Evolutionary conservation across 1,140 invertebrate genomes (phyloP).

Genomic region (Danaus melanippus): DNA sequence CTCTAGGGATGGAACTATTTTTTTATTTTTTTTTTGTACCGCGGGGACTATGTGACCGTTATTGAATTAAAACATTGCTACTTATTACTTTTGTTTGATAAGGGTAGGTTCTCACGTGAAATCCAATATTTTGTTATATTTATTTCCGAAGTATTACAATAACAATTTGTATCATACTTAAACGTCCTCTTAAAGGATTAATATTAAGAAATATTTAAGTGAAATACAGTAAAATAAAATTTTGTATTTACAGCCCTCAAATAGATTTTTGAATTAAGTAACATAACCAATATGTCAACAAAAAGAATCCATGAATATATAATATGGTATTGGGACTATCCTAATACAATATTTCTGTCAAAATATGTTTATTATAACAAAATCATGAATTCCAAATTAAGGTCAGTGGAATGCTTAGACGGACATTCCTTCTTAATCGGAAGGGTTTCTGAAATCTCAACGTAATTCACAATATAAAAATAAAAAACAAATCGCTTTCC

Average conservation of each 20-base stretch:
- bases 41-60: conserved; percentile 43
- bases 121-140: background rate
- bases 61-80: conserved; percentile 66
- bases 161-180: too few species aligned
- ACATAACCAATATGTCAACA: conserved; percentile 12
- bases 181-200: too few species aligned
- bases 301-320: conserved; percentile 35
- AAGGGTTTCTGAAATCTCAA: too few species aligned
- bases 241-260: conserved; percentile 1
- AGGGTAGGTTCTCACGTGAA: conserved; percentile 30
- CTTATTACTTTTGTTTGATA: conserved; percentile 47
- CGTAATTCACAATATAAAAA: too few species aligned
- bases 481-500: too few species aligned
- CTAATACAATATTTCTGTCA: conserved; percentile 10
- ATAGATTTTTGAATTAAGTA: conserved; percentile 6
- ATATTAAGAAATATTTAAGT: too few species aligned
- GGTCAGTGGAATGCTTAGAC: too few species aligned
- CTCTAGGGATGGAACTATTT: conserved; percentile 50
- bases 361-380: too few species aligned
- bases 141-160: too few species aligned
- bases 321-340: conserved; percentile 12
- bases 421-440: too few species aligned
- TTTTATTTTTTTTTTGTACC: conserved; percentile 42
- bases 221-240: too few species aligned
- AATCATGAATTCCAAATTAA: too few species aligned